Evolutionary conservation across 1,140 invertebrate genomes (phyloP).

Genomic region (Leptoteleia sp.): DNA sequence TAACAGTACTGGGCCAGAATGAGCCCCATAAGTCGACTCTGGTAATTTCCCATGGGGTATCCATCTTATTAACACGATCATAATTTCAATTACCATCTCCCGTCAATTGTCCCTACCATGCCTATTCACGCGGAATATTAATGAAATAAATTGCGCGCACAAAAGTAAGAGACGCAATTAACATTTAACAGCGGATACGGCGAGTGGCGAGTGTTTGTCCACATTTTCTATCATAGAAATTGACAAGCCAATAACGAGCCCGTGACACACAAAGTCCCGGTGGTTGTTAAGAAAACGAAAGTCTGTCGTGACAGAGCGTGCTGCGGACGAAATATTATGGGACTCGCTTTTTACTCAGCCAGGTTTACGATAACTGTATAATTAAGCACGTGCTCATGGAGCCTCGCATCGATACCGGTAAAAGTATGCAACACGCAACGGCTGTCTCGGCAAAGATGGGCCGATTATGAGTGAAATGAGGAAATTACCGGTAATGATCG

Average conservation of each 20-base stretch:
- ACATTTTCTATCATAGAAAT: slow-evolving; percentile 52
- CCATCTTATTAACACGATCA: too few species aligned
- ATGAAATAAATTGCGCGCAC: slow-evolving; percentile 32
- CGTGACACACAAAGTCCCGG: slow-evolving; percentile 52
- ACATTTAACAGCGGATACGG: too few species aligned
- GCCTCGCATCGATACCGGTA: slow-evolving; percentile 49
- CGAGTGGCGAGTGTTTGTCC: too few species aligned
- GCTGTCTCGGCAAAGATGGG: slow-evolving; percentile 53
- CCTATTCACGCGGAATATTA: slow-evolving; percentile 25
- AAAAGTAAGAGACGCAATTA: too few species aligned
- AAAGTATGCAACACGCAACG: slow-evolving; percentile 63
- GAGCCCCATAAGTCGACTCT: too few species aligned
- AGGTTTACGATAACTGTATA: slow-evolving; percentile 57
- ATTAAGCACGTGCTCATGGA: slow-evolving; percentile 68
- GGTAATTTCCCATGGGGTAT: too few species aligned
- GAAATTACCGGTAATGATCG: slow-evolving; percentile 45
- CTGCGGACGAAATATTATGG: slow-evolving; percentile 64
- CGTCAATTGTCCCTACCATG: too few species aligned
- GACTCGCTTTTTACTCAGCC: slow-evolving; percentile 39
- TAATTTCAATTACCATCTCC: slow-evolving; percentile 6
- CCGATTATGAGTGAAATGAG: slow-evolving; percentile 54
- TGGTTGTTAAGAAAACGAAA: slow-evolving; percentile 68
- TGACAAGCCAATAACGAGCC: slow-evolving; percentile 63
- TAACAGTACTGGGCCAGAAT: too few species aligned
- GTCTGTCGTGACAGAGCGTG: slow-evolving; percentile 61